Conservation (phyloP, 2,797 vertebrate genomes). For the Epinephelus awoara region DNA sequence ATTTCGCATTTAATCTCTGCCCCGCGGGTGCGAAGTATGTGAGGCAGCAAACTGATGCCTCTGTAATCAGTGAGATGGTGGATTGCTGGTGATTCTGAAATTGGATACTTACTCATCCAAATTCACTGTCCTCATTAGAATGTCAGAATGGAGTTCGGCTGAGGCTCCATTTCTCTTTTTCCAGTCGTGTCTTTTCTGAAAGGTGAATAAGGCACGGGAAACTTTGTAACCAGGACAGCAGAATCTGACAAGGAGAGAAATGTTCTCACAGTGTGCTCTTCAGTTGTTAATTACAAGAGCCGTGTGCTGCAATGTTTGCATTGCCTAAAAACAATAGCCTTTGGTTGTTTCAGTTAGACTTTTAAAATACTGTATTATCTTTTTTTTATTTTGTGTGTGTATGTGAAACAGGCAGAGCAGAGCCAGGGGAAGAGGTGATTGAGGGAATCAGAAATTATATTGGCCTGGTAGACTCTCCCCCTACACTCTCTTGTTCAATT, state of each 20-base stretch:
- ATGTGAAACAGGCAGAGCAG: neutral
- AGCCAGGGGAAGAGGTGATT: conserved; percentile 4
- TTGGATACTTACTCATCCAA: conserved; percentile 79
- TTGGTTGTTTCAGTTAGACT: conserved; percentile 31
- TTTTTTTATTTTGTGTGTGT: neutral
- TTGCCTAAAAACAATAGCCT: conserved; percentile 13
- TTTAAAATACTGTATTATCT: conserved; percentile 6
- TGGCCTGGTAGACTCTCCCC: neutral
- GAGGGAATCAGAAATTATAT: conserved; percentile 18
- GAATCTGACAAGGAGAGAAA: neutral
- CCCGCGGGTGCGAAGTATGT: conserved; percentile 67
- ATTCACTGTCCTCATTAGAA: conserved; percentile 77
- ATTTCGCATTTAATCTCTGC: conserved; percentile 80
- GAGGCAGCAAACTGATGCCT: conserved; percentile 79
- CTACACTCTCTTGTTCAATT: neutral
- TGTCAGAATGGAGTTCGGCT: conserved; percentile 60
- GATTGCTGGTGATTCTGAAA: conserved; percentile 77
- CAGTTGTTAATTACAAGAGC: conserved; percentile 1
- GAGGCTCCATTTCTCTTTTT: conserved; percentile 24
- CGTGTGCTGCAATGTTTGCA: conserved; percentile 9
- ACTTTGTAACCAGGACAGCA: conserved; percentile 30
- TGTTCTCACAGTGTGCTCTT: conserved; percentile 5
- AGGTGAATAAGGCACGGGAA: conserved; percentile 43
- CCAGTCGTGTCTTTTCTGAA: conserved; percentile 33
- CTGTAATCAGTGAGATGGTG: conserved; percentile 70